These are phyloP conservation scores for Thaumatotibia leucotreta DNA, from an alignment of 1,140 invertebrate genomes.

Conservation along the genomic window DNA sequence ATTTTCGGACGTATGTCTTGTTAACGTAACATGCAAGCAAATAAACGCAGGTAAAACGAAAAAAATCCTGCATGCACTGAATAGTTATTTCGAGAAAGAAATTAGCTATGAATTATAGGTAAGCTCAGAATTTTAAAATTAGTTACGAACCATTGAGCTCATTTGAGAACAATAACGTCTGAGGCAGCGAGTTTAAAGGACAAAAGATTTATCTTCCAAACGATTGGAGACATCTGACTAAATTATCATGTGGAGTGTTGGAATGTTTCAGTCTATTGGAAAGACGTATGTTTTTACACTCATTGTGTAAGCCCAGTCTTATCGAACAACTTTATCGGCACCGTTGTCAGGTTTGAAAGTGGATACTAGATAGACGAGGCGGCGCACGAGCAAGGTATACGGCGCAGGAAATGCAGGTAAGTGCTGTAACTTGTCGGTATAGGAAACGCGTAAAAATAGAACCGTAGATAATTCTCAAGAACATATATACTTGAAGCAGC, in stretches of 20 bases:
- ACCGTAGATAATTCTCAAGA: constrained; percentile 29
- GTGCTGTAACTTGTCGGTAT: constrained; percentile 33
- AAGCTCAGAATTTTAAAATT: constrained; percentile 32
- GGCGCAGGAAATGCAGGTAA: constrained; percentile 36
- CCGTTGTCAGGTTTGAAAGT: constrained; percentile 19
- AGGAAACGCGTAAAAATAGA: constrained; percentile 29
- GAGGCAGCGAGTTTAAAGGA: constrained; percentile 15
- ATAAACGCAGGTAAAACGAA: too few species aligned
- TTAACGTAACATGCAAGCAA: background rate
- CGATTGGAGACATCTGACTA: constrained; percentile 15
- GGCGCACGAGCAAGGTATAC: constrained; percentile 14
- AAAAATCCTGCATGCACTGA: too few species aligned
- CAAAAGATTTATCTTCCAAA: constrained; percentile 19
- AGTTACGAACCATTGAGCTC: constrained; percentile 28
- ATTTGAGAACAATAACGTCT: constrained; percentile 20
- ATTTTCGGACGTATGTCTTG: background rate
- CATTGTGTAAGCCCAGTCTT: background rate
- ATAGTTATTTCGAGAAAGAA: constrained; percentile 21
- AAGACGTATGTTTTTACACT: background rate
- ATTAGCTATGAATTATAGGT: constrained; percentile 34
- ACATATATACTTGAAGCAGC: background rate
- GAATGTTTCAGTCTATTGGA: background rate
- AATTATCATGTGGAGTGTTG: background rate
- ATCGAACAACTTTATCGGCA: constrained; percentile 23
- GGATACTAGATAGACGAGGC: constrained; percentile 16